These are phyloP conservation scores for Athripsodes cinereus DNA, from an alignment of 2,888 invertebrate genomes.

Conservation along the genomic window DNA sequence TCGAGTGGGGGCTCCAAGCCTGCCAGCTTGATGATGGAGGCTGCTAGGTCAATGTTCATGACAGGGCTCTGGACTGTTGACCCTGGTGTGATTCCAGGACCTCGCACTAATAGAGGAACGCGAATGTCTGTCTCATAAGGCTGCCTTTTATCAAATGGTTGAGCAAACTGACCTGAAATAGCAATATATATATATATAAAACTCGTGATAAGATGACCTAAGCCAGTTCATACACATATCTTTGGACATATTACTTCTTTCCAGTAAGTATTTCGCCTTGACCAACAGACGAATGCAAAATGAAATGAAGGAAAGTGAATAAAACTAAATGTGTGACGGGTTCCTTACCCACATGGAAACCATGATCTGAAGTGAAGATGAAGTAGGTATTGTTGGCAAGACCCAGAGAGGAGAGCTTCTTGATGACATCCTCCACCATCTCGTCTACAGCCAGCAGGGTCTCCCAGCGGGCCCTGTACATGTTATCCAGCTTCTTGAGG, in stretches of 20 bases:
- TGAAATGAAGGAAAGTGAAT: not conserved
- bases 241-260: too few relatives aligned
- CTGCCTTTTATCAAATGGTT: conserved; percentile 84
- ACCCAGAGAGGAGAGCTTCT: conserved; percentile 46
- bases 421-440: conserved; percentile 61
- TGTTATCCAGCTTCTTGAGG: conserved; percentile 58
- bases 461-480: conserved; percentile 71
- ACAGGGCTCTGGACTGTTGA: conserved; percentile 51
- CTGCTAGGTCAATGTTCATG: conserved; percentile 75
- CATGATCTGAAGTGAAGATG: conserved; percentile 85
- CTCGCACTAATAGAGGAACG: conserved; percentile 75
- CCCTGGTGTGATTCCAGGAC: conserved; percentile 58
- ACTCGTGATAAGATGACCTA: too few relatives aligned
- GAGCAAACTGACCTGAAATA: conserved; percentile 75
- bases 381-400: conserved; percentile 70
- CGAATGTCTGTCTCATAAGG: conserved; percentile 86
- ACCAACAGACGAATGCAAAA: too few relatives aligned
- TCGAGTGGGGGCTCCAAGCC: conserved; percentile 40
- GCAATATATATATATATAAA: too few relatives aligned
- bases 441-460: conserved; percentile 83
- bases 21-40: conserved; percentile 73
- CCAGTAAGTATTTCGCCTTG: too few relatives aligned
- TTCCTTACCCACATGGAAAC: conserved; percentile 75
- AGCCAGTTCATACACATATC: too few relatives aligned
- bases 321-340: not conserved